These are phyloP conservation scores for Macaca nemestrina DNA, from an alignment of 2,113 vertebrate species.

Conservation along the genomic window DNA sequence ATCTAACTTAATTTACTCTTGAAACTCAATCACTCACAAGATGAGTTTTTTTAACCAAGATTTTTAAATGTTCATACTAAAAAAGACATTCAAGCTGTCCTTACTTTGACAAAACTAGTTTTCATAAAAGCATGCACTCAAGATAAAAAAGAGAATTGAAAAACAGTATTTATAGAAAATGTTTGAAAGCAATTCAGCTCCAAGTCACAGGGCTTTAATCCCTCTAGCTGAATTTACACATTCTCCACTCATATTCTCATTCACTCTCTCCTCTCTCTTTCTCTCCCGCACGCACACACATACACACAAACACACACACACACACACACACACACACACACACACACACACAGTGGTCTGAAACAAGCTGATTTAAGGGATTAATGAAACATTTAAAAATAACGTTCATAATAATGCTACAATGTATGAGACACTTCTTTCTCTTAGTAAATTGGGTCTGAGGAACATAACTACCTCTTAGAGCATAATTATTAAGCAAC, in stretches of 20 bases:
- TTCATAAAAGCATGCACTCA: background rate
- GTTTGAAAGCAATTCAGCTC: background rate
- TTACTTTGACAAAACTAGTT: background rate
- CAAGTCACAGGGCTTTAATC: background rate
- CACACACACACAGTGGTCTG: background rate
- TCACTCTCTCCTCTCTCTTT: background rate
- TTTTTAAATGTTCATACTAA: constrained; percentile 65
- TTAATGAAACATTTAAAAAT: background rate
- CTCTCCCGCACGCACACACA: fast-evolving
- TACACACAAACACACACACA: too few relatives aligned
- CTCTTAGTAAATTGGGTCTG: background rate
- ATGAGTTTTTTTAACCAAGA: constrained; percentile 21
- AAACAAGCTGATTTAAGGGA: background rate
- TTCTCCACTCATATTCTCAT: background rate
- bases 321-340: background rate
- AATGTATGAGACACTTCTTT: background rate
- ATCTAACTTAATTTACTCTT: constrained; percentile 3
- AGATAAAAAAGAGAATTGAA: background rate
- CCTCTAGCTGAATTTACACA: background rate
- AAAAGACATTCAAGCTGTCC: constrained; percentile 26
- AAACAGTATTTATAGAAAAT: background rate
- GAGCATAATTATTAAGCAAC: background rate
- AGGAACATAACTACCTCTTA: background rate
- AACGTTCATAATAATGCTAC: background rate
- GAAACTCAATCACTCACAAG: background rate